These are phyloP conservation scores for Edolisoma coerulescens DNA, from an alignment of 2,113 vertebrate genomes.

Conservation along the genomic window DNA sequence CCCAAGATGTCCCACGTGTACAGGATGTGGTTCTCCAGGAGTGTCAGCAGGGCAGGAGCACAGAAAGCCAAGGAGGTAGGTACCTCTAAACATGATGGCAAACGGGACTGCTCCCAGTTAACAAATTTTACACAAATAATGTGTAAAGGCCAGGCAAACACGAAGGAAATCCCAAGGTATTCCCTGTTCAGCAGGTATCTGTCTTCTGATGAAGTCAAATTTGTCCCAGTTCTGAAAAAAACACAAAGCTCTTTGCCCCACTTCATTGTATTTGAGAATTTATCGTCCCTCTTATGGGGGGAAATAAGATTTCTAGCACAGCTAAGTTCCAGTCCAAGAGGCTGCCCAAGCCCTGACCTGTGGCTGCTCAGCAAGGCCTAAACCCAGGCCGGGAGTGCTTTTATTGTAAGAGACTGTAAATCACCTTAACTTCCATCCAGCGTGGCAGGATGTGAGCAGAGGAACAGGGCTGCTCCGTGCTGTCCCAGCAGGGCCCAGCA, in stretches of 20 bases:
- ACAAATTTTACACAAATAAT: not conserved
- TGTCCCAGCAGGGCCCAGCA: not conserved
- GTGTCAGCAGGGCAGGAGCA: accelerated
- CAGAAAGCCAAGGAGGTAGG: not conserved
- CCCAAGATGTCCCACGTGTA: not conserved
- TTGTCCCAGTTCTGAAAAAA: not conserved
- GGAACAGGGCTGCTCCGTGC: not conserved
- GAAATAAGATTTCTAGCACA: not conserved
- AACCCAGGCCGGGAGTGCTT: not conserved
- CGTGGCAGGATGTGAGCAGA: not conserved
- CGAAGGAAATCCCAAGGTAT: not conserved
- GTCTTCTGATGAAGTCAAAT: not conserved
- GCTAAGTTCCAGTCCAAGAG: not conserved
- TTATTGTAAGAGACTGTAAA: not conserved
- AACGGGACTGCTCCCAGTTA: not conserved
- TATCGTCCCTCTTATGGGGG: not conserved
- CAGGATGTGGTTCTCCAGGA: not conserved
- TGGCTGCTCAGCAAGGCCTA: not conserved
- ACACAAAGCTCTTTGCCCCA: not conserved
- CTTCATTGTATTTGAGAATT: not conserved
- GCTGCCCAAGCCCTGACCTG: not conserved
- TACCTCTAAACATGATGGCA: not conserved
- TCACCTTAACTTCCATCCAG: not conserved
- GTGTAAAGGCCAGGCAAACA: not conserved
- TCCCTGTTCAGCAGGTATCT: not conserved